A percentile compares a stretch with the other conserved stretches of the same genome.
Conservation (phyloP, 2,888 invertebrate species). For the Torymus tubicola region DNA sequence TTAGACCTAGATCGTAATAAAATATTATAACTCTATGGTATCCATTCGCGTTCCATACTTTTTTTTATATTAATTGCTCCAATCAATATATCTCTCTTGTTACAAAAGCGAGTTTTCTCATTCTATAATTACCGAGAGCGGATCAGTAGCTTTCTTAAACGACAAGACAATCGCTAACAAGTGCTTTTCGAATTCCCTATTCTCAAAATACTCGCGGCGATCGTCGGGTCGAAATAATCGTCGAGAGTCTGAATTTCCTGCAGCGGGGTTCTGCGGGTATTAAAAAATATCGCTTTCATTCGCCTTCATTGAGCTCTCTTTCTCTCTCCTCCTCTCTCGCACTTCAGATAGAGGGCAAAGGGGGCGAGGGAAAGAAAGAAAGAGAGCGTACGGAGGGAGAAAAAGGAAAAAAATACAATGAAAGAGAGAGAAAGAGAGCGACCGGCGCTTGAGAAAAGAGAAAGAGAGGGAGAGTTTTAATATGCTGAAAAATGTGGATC, state of each 20-base stretch:
- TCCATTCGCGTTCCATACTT: too few relatives aligned
- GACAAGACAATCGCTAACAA: neutral
- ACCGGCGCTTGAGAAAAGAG: slow-evolving; percentile 7
- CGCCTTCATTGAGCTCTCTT: slow-evolving; percentile 5
- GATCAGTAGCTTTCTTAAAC: too few relatives aligned
- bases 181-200: neutral
- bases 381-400: neutral
- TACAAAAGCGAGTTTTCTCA: too few relatives aligned
- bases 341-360: neutral
- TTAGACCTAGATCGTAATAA: too few relatives aligned
- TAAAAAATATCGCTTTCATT: slow-evolving; percentile 19
- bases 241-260: too few relatives aligned
- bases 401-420: slow-evolving; percentile 12
- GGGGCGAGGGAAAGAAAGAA: neutral
- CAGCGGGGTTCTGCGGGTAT: neutral
- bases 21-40: too few relatives aligned
- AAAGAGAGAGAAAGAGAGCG: slow-evolving; percentile 30
- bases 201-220: too few relatives aligned
- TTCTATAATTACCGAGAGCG: too few relatives aligned
- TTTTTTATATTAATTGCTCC: too few relatives aligned
- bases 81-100: too few relatives aligned
- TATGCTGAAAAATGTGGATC: slow-evolving; percentile 45
- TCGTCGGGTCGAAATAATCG: too few relatives aligned
- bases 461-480: slow-evolving; percentile 29
- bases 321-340: neutral